Base-by-base conservation (phyloP, 2,797 vertebrate species). In the Eulemur mongoz region DNA sequence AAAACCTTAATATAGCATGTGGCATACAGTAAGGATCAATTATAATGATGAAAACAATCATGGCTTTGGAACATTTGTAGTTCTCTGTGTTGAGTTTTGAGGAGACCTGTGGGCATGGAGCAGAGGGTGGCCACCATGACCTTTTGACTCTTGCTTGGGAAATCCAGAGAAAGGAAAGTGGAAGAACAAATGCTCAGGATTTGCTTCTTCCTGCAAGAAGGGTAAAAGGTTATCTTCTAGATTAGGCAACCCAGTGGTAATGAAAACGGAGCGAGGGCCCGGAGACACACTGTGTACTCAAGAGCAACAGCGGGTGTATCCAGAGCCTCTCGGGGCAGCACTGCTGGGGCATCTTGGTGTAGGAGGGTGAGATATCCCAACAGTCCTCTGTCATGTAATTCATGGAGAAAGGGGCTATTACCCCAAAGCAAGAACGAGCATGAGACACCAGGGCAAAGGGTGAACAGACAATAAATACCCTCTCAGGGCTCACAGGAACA, bases 381-480 rank as follows among this genome's bases (percentile, higher is more conserved):
- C 0, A 35, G 78, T 13, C 27, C 15, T n/a, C 9, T 52, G 48
- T 23, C 9, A 14, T 0, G 1, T 32, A n/a, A 63, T 13, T 25
- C 70, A 25, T 0, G 32, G 27, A 57, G 17, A 54, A 54, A 50
- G 18, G 30, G 23, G 45, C 57, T 25, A 32, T 11, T 78, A 61
- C 35, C 48, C 23, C 27, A 40, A 72, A 20, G 14, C 17, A 52
- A 83, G 48, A n/a, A 38, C 8, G 10, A 43, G 35, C 18, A 11
- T 45, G 30, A 80, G 75, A 20, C 15, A 43, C 11, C 6, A 69
- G 67, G 45, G 50, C 40, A 32, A 69, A 61, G 57, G 75, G 50
- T 43, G 54, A 59, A 70, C 27, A 22, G 38, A 48, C 18, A 54
- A 32, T 27, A 12, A 59, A 17, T 15, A 17, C 5, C 20, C 12